Evolutionary conservation across 2,888 invertebrate species (phyloP), one percentile per base, ranked within the genome.

Genomic region (Thereva nobilitata): DNA sequence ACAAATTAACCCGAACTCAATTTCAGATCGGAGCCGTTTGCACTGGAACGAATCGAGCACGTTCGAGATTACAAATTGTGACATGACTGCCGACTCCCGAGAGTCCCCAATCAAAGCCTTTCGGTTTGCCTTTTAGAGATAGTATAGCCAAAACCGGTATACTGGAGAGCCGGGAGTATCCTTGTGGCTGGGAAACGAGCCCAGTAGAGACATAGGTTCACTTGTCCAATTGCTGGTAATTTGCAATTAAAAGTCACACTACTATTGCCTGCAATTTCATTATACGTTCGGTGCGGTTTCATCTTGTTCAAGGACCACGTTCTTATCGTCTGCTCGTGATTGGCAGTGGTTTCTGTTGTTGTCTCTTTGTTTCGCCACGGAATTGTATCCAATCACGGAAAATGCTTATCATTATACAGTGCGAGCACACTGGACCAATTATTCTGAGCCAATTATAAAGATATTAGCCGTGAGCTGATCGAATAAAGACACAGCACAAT

Each of bases 11-110:
- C 37, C 10, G 44, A 54, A 64, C 64, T 53, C 53, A 64, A 64
- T 64, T 54, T 63, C 63, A 49, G 50, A 38, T 40, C 41, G 44
- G 12, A 63, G 41, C 66, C 54, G 56, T 66, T 66, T 56, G 56
- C 65, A 49, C 12, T 56, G 40, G 52, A 68, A 66, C 63, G 66
- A 68, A 68, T 68, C 66, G 68, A 68, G 66, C 68, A 68, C 68
- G 68, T 68, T 56, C 66, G 63, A 68, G 63, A 68, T 68, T 68
- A 68, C 64, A 64, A 64, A 64, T 64, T 53, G 61, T 64, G 53
- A 64, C 53, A 64, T 64, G 64, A 59, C 59, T 59, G 9, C 5
- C 47, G 37, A 49, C 45, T 59, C 47, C 37, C 38, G 47, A 37
- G 6, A 5, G 12, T 47, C 2, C 47, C 4, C 12, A 23, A 9